Evolutionary conservation across 2,797 vertebrate species (phyloP), one percentile per base, ranked within the genome.

Genomic region (Parauchenoglanis punctatus): DNA sequence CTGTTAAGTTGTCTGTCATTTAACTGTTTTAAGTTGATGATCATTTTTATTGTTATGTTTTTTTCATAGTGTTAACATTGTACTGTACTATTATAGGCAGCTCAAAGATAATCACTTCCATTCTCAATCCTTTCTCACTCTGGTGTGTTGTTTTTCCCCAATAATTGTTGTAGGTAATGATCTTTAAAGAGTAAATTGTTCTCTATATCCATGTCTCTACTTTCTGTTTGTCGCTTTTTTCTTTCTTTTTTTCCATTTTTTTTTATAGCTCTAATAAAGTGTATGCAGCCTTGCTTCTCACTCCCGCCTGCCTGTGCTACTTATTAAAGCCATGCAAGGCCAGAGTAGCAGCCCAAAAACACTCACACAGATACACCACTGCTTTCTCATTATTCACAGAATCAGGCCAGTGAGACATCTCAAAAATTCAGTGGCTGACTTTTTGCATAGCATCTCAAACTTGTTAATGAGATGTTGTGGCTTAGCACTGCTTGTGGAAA

Each of bases 281-380:
- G 65, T 52, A 87, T 58, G 75, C 35, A 78, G 72, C 65, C 59
- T 81, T 76, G 44, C 87, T 63, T 59, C 68, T 81, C 35, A 77
- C 73, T 78, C 20, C 65, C 5, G 59, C 67, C 95, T 95, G 95
- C 93, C 95, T 96, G 92, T 89, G 92, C 93, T 89, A 92, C 95
- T 97, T 95, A 95, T 97, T 97, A 97, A 95, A 93, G 93, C 83
- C 59, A 92, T 94, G 94, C 94, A 95, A 97, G 96, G 96, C 97
- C 95, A 96, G 86, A 92, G 89, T 93, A 95, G 86, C 85, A 63
- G 2, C 28, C 6, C 75, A 63, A 49, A 67, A 35, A 81, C 54
- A 17, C 56, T 58, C 54, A 35, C 65, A 67, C 65, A 23, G 20
- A 61, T 20, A 8, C 23, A 75, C 46, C 10, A 11, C 17, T 86